Conservation (phyloP, 1,140 invertebrate genomes). For the Uloborus diversus region DNA sequence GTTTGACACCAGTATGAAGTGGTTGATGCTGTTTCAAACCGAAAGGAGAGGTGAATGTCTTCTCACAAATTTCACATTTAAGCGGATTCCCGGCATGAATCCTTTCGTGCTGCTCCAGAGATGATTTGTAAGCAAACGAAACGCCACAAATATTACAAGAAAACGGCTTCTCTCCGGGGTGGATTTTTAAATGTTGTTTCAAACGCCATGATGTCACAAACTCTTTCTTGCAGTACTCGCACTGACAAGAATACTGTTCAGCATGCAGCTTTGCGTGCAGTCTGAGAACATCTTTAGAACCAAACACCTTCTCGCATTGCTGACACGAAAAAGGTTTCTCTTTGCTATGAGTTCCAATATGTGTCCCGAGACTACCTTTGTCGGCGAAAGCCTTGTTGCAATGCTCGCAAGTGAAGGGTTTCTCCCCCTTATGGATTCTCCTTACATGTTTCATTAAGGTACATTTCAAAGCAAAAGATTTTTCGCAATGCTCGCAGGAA, state of each 20-base stretch:
- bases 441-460: background rate
- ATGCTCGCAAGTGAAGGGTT: background rate
- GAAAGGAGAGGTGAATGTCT: background rate
- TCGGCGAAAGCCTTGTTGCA: constrained; percentile 18
- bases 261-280: constrained; percentile 78
- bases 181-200: constrained; percentile 43
- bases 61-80: background rate
- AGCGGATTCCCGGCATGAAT: no score
- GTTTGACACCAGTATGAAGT: no score
- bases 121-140: background rate
- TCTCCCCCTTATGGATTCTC: background rate
- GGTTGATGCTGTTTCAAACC: no score
- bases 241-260: constrained; percentile 78
- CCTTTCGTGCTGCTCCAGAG: no score
- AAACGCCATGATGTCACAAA: constrained; percentile 23
- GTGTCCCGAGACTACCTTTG: constrained; percentile 9
- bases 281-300: background rate
- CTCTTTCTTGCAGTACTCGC: constrained; percentile 72
- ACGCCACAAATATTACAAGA: constrained; percentile 63
- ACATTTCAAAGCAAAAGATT: background rate
- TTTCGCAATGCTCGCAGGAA: background rate
- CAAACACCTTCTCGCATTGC: constrained; percentile 56
- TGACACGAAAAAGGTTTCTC: constrained; percentile 53
- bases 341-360: constrained; percentile 36
- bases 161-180: constrained; percentile 59